Evolutionary conservation across 2,113 vertebrate species (phyloP).

Genomic region (Tinamus guttatus): DNA sequence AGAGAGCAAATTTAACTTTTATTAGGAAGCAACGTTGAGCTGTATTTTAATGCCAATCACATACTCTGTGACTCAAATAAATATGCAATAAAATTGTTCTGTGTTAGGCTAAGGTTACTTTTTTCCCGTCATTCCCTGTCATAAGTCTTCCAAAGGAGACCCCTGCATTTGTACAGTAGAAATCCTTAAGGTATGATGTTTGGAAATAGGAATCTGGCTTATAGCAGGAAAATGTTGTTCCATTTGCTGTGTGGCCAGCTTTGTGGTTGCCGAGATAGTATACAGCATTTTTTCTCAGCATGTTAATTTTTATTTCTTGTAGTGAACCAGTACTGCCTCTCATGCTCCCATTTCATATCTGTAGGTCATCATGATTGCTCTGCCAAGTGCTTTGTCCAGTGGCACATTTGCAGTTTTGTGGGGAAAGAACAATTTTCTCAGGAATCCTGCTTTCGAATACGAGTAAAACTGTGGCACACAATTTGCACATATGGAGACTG

Average conservation of each 20-base stretch:
- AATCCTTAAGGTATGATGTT: not conserved
- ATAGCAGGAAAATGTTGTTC: not conserved
- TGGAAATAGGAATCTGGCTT: not conserved
- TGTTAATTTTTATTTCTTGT: not conserved
- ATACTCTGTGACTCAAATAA: slow-evolving; percentile 83
- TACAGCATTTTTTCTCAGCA: not conserved
- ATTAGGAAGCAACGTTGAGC: slow-evolving; percentile 80
- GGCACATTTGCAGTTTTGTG: not conserved
- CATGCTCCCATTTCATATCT: not conserved
- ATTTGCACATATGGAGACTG: not conserved
- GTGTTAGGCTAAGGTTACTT: slow-evolving; percentile 77
- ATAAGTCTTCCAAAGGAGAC: slow-evolving; percentile 4
- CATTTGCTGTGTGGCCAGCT: not conserved
- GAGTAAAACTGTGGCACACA: not conserved
- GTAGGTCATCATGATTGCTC: not conserved
- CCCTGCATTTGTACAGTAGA: slow-evolving; percentile 1
- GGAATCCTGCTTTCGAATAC: not conserved
- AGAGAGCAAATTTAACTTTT: slow-evolving; percentile 85
- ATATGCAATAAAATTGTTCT: slow-evolving; percentile 78
- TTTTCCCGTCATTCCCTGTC: slow-evolving; percentile 4
- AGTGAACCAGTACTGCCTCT: not conserved
- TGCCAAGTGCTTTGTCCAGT: not conserved
- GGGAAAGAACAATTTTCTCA: not conserved
- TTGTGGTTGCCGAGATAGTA: not conserved
- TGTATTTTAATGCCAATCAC: slow-evolving; percentile 88